Evolutionary conservation across 1,140 invertebrate species (phyloP).

Genomic region (Drosophila kikkawai): DNA sequence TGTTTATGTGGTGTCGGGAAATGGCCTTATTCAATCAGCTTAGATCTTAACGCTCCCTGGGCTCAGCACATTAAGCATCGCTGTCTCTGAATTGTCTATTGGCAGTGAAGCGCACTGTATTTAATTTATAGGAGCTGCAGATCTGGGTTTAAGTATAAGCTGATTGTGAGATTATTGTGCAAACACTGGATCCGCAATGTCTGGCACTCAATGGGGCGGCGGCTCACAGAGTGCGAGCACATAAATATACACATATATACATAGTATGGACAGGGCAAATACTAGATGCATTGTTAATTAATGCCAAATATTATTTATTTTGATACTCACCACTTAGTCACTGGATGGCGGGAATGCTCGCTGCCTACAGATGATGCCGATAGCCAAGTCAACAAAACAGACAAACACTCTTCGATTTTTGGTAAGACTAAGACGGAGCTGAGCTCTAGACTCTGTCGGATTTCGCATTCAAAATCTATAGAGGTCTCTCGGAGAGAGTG

Average conservation of each 20-base stretch:
- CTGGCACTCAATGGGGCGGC: conserved; percentile 14
- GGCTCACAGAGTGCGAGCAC: not conserved
- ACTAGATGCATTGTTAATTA: conserved; percentile 40
- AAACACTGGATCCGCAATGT: conserved; percentile 33
- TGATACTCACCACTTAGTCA: conserved; percentile 58
- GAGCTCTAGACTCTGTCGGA: conserved; percentile 23
- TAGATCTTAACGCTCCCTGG: conserved; percentile 17
- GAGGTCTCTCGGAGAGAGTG: conserved; percentile 58
- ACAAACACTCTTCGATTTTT: conserved; percentile 13
- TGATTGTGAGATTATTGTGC: conserved; percentile 40
- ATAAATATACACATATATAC: not conserved
- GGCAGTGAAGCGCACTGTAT: conserved; percentile 20
- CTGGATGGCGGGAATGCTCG: conserved; percentile 27
- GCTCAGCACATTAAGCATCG: conserved; percentile 12
- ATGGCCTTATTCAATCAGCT: conserved; percentile 25
- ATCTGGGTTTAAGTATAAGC: conserved; percentile 23
- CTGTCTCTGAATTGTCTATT: conserved; percentile 16
- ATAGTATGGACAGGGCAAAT: conserved; percentile 1
- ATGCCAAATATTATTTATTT: conserved; percentile 42
- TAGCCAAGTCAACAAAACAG: conserved; percentile 56
- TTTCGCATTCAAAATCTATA: conserved; percentile 67
- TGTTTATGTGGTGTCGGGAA: not conserved
- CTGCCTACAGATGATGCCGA: conserved; percentile 6
- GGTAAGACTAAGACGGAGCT: conserved; percentile 43
- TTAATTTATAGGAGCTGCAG: conserved; percentile 15